Percentiles rank a stretch among this genome's conserved stretches.
Evolutionary conservation across 2,888 invertebrate species (phyloP).

Genomic region (Acanthosepion esculentum): DNA sequence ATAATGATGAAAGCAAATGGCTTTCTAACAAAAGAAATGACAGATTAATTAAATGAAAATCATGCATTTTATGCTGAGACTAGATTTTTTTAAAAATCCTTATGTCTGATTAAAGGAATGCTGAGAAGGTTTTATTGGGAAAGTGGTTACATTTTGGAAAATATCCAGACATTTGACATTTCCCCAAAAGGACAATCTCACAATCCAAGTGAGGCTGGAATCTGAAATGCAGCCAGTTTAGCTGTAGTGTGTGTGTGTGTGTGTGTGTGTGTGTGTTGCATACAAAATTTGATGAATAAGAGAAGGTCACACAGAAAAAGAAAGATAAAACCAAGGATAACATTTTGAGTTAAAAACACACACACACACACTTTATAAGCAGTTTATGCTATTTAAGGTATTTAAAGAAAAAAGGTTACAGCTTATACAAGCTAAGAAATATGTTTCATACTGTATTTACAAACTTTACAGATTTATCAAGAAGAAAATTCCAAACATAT

Average conservation of each 20-base stretch:
- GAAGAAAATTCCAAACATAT: no score
- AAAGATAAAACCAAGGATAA: not conserved
- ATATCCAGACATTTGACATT: conserved; percentile 33
- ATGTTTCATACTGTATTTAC: no score
- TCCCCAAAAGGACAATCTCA: not conserved
- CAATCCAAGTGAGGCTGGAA: not conserved
- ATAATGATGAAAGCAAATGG: not conserved
- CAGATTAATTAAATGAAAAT: no score
- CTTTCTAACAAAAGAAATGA: not conserved
- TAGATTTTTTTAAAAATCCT: not conserved
- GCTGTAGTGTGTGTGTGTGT: not conserved
- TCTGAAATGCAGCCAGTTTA: not conserved
- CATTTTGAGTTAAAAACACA: not conserved
- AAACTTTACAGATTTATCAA: no score
- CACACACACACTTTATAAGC: not conserved
- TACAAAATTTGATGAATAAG: conserved; percentile 4
- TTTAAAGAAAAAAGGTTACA: no score
- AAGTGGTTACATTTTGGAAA: conserved; percentile 1
- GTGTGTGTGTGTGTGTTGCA: conserved; percentile 15
- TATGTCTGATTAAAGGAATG: not conserved
- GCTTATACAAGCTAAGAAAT: no score
- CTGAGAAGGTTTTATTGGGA: not conserved
- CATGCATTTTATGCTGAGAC: not conserved
- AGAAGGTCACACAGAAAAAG: not conserved
- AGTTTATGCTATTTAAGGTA: no score